A percentile compares a stretch with the other conserved stretches of the same genome.
phyloP scores from a whole-genome alignment of 2,888 invertebrate genomes.

The Phytoseiulus persimilis region DNA sequence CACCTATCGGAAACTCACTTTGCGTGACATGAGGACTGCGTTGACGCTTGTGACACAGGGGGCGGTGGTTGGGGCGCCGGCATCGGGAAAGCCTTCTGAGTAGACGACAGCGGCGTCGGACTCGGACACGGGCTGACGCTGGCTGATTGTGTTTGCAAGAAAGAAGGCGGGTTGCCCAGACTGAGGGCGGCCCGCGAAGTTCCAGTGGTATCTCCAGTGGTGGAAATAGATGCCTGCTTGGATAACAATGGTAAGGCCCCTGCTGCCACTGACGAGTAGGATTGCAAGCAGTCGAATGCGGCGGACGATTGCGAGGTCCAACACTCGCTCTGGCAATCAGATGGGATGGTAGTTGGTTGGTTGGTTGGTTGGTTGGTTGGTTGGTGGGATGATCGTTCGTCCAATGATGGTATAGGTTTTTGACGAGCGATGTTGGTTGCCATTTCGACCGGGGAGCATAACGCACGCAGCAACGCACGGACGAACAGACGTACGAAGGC shows the following conservation, averaged over 20 bases:
- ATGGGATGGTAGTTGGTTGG: neutral
- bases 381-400: neutral
- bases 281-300: slow-evolving; percentile 60
- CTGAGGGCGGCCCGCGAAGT: neutral
- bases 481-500: neutral
- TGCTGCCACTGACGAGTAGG: slow-evolving; percentile 9
- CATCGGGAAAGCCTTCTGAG: neutral
- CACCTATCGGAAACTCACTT: neutral
- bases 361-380: too few species aligned
- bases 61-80: slow-evolving; percentile 21
- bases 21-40: neutral
- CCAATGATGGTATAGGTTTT: neutral
- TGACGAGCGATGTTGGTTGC: neutral
- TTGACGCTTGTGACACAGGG: neutral
- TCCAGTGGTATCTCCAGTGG: neutral
- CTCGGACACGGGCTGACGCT: slow-evolving; percentile 32
- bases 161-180: slow-evolving; percentile 12
- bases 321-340: slow-evolving; percentile 26
- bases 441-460: neutral
- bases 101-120: neutral
- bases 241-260: neutral
- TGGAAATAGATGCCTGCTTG: neutral
- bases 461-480: neutral
- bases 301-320: slow-evolving; percentile 54
- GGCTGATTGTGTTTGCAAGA: slow-evolving; percentile 23